Conservation (phyloP, 2,888 invertebrate species). For the Tipula vernalis region DNA sequence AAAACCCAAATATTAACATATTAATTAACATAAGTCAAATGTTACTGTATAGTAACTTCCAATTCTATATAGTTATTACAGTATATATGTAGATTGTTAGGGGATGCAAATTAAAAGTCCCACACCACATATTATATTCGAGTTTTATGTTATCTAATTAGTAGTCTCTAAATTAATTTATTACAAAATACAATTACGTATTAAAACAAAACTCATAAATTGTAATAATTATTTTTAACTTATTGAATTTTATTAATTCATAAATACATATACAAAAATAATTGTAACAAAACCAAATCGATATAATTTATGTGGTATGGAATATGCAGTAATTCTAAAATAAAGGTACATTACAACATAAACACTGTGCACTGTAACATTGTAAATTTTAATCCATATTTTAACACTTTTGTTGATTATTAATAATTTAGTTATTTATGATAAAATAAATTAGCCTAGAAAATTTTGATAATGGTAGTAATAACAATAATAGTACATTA, state of each 20-base stretch:
- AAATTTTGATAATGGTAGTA: neutral
- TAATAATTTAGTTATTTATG: neutral
- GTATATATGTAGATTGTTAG: neutral
- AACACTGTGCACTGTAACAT: neutral
- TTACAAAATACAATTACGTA: neutral
- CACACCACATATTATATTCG: neutral
- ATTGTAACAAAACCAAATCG: conserved; percentile 13
- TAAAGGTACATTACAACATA: neutral
- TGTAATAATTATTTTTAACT: conserved; percentile 20
- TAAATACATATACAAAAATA: conserved; percentile 23
- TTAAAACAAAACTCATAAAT: conserved; percentile 10
- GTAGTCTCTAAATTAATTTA: neutral
- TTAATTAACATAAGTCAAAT: neutral
- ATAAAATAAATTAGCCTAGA: neutral
- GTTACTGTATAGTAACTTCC: neutral
- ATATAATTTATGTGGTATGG: neutral
- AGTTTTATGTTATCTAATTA: neutral
- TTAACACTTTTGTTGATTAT: neutral
- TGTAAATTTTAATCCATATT: neutral
- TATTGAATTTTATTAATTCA: conserved; percentile 20
- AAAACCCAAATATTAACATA: neutral
- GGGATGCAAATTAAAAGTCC: neutral
- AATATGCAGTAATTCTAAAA: neutral
- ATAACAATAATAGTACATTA: neutral
- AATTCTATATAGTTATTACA: neutral